Base-by-base conservation (phyloP, 2,797 vertebrate genomes). In the Diplodus sargus region DNA sequence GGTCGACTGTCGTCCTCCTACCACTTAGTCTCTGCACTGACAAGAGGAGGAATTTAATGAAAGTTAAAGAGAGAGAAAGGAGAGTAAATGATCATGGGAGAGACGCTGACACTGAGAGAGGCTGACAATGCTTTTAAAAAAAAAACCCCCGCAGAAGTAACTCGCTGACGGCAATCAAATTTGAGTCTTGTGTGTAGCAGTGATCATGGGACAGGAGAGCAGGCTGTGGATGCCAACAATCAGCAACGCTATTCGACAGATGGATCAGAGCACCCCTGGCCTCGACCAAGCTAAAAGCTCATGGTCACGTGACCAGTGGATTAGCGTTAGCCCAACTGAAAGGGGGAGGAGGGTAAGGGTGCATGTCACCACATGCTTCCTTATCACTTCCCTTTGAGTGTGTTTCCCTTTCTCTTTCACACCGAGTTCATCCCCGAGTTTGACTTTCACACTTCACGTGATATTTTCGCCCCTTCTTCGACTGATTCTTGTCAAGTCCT, bases 281-380 rank as follows among this genome's bases (percentile, higher is more conserved):
- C 88, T 70, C 73, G 78, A 88, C 87, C 70, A 30, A 76, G 70
- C 86, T 88, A 80, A 91, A 81, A 91, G 90, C 92, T 90, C 86
- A 80, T 25, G 84, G 85, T 92, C 93, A 94, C 84, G 71, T 94
- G 93, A 93, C 90, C 77, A 64, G 75, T 80, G 92, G 93, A 94
- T 94, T 94, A 94, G 86, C 78, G 59, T 89, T 88, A 86, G 88
- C 78, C 89, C 88, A 92, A 92, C 90, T 88, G 89, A 92, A 88
- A 87, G 89, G 76, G 86, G 93, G 81, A 83, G 89, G 91, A 82
- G 81, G 74, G 78, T 81, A 66, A 66, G 81, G 64, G 69, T 85
- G 78, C 70, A 75, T 87, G 72, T 88, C 89, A 83, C 80, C 89
- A 85, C 92, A 90, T 70, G 84, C 90, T 93, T 93, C 90, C 91